Conservation (phyloP, 2,888 invertebrate species). For the Portevinia maculata region DNA sequence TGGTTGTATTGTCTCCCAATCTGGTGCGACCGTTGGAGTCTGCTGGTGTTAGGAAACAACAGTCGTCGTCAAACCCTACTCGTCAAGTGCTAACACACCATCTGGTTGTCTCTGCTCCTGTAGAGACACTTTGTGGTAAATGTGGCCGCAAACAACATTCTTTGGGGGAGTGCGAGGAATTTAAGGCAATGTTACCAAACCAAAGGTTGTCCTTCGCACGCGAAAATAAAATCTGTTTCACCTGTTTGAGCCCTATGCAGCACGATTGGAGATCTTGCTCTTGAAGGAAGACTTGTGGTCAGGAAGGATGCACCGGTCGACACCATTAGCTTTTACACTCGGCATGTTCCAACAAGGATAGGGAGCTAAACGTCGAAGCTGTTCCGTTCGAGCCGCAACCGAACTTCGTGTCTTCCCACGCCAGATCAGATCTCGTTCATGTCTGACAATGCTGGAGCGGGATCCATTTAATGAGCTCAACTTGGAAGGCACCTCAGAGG, state of each 20-base stretch:
- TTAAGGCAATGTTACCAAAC: slow-evolving; percentile 5
- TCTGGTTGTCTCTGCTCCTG: neutral
- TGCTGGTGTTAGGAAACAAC: neutral
- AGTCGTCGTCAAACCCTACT: neutral
- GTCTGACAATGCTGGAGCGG: slow-evolving; percentile 2
- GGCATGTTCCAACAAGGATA: neutral
- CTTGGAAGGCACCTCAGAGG: slow-evolving; percentile 14
- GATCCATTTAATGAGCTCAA: slow-evolving; percentile 26
- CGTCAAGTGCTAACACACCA: slow-evolving; percentile 7
- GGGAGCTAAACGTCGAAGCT: neutral
- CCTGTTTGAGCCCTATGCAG: neutral
- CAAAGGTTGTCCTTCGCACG: slow-evolving; percentile 1
- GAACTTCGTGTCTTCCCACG: neutral
- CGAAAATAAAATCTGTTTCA: neutral
- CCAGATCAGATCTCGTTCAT: neutral
- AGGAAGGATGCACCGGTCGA: neutral
- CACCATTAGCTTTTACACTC: slow-evolving; percentile 11
- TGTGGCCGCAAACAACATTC: slow-evolving; percentile 6
- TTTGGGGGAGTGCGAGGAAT: slow-evolving; percentile 6
- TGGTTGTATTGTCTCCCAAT: neutral
- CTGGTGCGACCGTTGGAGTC: neutral
- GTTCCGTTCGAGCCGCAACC: neutral
- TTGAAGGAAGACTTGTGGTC: neutral
- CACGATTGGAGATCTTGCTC: slow-evolving; percentile 10
- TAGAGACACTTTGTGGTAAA: neutral